Evolutionary conservation across 92 coral and sea anemone genomes (phyloP).

Genomic region (Parazoanthus atlanticus): DNA sequence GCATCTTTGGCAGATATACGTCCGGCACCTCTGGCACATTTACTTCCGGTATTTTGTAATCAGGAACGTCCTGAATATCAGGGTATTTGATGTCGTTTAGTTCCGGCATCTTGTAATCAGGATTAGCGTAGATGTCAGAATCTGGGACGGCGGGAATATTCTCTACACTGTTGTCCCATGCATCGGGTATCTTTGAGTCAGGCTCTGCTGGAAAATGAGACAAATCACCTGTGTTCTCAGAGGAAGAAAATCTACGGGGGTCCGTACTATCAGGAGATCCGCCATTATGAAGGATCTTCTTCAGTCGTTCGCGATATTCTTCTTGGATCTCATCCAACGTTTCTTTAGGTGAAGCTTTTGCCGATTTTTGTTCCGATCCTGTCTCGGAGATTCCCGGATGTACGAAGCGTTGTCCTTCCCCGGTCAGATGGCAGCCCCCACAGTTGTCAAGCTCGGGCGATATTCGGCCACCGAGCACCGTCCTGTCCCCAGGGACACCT

Average conservation of each 20-base stretch:
- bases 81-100: not conserved
- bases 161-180: too few relatives aligned
- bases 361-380: not conserved
- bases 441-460: conserved; percentile 3
- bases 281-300: not conserved
- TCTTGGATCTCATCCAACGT: not conserved
- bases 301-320: not conserved
- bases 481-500: not conserved
- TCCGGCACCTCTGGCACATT: not conserved
- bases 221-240: too few relatives aligned
- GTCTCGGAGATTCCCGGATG: not conserved
- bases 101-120: not conserved
- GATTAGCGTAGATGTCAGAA: not conserved
- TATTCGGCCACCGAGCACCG: not conserved
- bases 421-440: not conserved
- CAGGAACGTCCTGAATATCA: not conserved
- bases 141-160: not conserved
- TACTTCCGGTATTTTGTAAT: not conserved
- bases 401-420: not conserved
- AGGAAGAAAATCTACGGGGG: too few relatives aligned
- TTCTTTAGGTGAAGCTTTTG: not conserved
- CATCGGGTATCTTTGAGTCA: too few relatives aligned
- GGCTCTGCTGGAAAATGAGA: not conserved
- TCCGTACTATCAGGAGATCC: too few relatives aligned
- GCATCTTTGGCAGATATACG: not conserved